Base-by-base conservation (phyloP, 2,888 invertebrate genomes). In the Heterodera filipjevi region DNA sequence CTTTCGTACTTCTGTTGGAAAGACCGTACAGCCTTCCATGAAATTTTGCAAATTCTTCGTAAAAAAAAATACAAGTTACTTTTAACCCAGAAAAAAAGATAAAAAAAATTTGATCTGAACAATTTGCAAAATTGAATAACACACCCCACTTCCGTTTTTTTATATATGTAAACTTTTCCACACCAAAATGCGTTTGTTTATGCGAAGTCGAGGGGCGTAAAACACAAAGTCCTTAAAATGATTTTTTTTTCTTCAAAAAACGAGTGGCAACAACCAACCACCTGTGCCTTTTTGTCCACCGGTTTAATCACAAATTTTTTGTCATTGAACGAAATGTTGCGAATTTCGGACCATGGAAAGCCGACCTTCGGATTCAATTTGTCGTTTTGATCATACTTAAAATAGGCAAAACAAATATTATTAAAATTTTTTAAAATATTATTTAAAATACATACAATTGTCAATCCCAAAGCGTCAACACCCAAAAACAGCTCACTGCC, bases 261-360 rank as follows among this genome's bases (percentile, higher is more conserved):
- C 2, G 22, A 59, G 27, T n/a, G 6, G 5, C 22, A n/a, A n/a
- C 27, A 27, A 10, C 10, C 27, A 59, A 10, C 59, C 10, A 59
- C 59, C 39, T 97, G 98, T 77, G 98, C 96, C 92, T 98, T 98
- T 92, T 98, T 99, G 92, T 99, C 99, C 90, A 98, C 98, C 80
- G 99, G 98, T 91, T 99, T 99, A 90, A 99, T 99, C 88, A 98
- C 95, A 92, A 99, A 99, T 91, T 97, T 97, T 90, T 96, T 94
- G 91, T 99, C 98, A 91, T 97, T 98, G 92, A 98, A 99, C 77
- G 97, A 97, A 89, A 99, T 98, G 91, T 99, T 99, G 87, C 98
- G 93, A 90, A 99, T 99, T 92, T 99, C 98, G 79, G 96, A 96
- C 98, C 98, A 99, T 1, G 98, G 98, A 91, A 99, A 99, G 77